Base-by-base conservation (phyloP, 2,113 vertebrate species). In the Monopterus albus region DNA sequence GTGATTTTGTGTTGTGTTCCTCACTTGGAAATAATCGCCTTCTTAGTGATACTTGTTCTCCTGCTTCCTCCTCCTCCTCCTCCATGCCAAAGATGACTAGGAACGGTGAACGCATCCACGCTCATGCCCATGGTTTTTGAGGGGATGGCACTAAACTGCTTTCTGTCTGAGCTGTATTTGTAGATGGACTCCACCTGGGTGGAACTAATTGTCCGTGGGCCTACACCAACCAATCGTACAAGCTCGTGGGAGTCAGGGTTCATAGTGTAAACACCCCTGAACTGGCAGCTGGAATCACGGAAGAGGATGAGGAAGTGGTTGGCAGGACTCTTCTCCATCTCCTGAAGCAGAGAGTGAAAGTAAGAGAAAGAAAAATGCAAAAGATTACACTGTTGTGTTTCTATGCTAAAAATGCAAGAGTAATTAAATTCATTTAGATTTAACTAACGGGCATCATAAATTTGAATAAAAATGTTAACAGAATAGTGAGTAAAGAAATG, bases 271-370 rank as follows among this genome's bases (percentile, higher is more conserved):
- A 97, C 91, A 0, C 95, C 96, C 17, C 96, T 93, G 81, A 97
- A 97, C 93, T 97, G 96, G 86, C 96, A 97, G 79, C 87, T 95
- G 3, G 93, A 87, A 61, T 97, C 96, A 0, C 96, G 95, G 75
- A 97, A 96, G 61, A 97, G 94, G 78, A 97, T 96, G 72, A 97
- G 91, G 87, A 96, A 97, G 88, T 97, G 96, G 87, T 96, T 95
- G 72, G 95, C 93, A 1, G 94, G 92, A 83, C 95, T 96, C 84
- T 95, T 96, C 75, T 97, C 96, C 28, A 97, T 94, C 73, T 97
- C 95, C 96, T 97, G 81, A 12, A 28, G 14, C 61, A 15, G 20
- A 55, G 31, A 21, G n/a, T 0, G 23, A 25, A 61, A 7, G 21
- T 26, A 7, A 64, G 33, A 52, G 3, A 25, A n/a, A 21, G 12